Conservation (phyloP, 1,140 invertebrate species). For the Elymnias hypermnestra region DNA sequence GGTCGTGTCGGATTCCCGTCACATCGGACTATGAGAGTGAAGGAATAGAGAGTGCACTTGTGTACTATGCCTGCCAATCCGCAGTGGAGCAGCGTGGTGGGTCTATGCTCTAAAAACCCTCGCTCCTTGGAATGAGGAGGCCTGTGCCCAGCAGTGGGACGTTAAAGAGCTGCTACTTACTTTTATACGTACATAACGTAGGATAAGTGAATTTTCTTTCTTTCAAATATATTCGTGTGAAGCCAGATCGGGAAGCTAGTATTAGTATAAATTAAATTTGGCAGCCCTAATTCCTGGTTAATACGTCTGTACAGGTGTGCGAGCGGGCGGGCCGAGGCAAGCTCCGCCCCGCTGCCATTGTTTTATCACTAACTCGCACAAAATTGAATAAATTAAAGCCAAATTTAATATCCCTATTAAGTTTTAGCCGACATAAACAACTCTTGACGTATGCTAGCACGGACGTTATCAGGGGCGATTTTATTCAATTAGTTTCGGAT, state of each 20-base stretch:
- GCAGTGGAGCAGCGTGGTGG: too few species aligned
- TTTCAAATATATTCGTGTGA: too few species aligned
- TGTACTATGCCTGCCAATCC: too few species aligned
- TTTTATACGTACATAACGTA: too few species aligned
- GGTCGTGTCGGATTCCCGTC: too few species aligned
- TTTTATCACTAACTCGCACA: conserved; percentile 30
- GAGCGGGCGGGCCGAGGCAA: conserved; percentile 33
- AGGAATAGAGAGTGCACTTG: too few species aligned
- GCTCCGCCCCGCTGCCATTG: conserved; percentile 62
- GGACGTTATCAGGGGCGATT: conserved; percentile 47
- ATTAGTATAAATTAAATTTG: conserved; percentile 2
- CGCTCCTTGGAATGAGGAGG: too few species aligned
- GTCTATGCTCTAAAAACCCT: too few species aligned
- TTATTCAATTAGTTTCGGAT: conserved; percentile 60
- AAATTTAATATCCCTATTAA: conserved; percentile 72
- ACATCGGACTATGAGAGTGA: too few species aligned
- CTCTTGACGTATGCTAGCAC: conserved; percentile 52
- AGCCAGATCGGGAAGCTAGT: background rate
- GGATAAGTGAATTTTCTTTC: too few species aligned
- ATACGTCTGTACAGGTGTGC: conserved; percentile 46
- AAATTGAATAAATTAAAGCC: conserved; percentile 72
- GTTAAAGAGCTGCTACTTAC: too few species aligned
- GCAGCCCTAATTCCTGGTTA: conserved; percentile 15
- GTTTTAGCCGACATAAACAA: conserved; percentile 59
- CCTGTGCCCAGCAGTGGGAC: too few species aligned